Conservation (phyloP, 2,113 vertebrate genomes). For the Fregetta grallaria region DNA sequence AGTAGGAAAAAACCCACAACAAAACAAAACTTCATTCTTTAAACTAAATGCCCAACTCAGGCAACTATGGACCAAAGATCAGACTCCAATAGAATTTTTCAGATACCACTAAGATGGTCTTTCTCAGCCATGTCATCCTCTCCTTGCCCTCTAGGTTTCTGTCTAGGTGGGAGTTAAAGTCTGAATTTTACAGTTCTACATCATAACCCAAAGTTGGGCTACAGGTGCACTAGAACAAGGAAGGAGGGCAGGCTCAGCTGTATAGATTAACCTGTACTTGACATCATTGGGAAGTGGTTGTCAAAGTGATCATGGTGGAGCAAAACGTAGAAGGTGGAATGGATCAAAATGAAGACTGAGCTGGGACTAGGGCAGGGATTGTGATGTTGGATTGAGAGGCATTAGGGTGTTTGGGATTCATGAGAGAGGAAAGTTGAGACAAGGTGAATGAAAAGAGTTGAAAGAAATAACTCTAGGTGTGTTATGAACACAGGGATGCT, state of each 20-base stretch:
- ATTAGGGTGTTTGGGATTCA: background rate
- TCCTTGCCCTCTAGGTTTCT: background rate
- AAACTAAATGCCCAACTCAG: background rate
- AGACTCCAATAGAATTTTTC: background rate
- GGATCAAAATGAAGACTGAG: background rate
- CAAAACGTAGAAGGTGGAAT: background rate
- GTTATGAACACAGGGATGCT: background rate
- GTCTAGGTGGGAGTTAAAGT: background rate
- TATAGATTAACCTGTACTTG: background rate
- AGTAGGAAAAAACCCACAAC: background rate
- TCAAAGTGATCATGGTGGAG: background rate
- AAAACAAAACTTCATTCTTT: background rate
- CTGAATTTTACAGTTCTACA: background rate
- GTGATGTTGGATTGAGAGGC: background rate
- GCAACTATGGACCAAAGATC: background rate
- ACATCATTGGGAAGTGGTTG: background rate
- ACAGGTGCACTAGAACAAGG: background rate
- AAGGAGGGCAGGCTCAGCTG: background rate
- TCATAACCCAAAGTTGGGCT: background rate
- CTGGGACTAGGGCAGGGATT: background rate
- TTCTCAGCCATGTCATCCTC: background rate
- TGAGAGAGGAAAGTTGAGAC: background rate
- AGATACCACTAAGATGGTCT: background rate
- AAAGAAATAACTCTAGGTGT: background rate
- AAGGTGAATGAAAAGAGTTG: background rate